Evolutionary conservation across 2,797 vertebrate genomes (phyloP).

Genomic region (Sphenodon punctatus): DNA sequence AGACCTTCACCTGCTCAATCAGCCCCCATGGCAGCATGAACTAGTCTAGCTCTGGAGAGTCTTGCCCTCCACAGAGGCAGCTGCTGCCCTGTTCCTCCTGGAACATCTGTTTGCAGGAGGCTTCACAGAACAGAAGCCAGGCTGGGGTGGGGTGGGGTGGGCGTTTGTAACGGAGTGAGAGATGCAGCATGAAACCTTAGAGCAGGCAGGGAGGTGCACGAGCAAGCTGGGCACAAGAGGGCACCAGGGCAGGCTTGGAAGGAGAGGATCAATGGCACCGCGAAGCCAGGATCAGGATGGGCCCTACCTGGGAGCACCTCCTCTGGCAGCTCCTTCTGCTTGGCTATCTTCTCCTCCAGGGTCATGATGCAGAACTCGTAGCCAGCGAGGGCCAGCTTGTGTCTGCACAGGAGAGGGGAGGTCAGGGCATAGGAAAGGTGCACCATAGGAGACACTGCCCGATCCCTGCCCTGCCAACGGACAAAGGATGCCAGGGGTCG

Average conservation of each 20-base stretch:
- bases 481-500: background rate
- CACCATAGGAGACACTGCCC: too few relatives aligned
- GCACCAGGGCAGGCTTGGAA: too few relatives aligned
- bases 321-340: conserved; percentile 74
- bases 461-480: background rate
- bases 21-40: too few relatives aligned
- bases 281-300: too few relatives aligned
- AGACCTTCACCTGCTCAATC: too few relatives aligned
- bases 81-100: background rate
- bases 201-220: background rate
- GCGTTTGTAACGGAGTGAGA: background rate
- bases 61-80: background rate
- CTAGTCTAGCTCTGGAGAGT: too few relatives aligned
- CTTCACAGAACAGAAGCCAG: too few relatives aligned
- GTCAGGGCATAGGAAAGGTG: background rate
- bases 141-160: too few relatives aligned
- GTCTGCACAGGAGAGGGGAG: conserved; percentile 69
- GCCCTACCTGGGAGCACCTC: conserved; percentile 81
- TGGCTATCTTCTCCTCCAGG: conserved; percentile 87
- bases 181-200: background rate
- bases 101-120: background rate
- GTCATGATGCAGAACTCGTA: conserved; percentile 91
- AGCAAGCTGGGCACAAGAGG: too few relatives aligned
- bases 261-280: too few relatives aligned
- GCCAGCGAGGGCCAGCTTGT: conserved; percentile 87